These are phyloP conservation scores for Hyles vespertilio DNA, from an alignment of 1,140 invertebrate genomes.

Conservation along the genomic window DNA sequence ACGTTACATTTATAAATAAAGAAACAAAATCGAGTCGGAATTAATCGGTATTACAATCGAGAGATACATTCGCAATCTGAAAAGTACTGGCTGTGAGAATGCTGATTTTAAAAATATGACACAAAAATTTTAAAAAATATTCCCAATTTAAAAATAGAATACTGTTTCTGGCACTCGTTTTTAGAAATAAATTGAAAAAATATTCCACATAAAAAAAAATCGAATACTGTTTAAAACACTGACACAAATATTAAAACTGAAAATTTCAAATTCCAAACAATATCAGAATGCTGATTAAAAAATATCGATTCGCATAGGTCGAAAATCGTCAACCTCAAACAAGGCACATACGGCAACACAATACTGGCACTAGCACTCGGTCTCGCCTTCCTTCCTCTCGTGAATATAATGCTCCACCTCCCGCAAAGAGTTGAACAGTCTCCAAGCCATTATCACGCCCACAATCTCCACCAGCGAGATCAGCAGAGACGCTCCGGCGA, in stretches of 20 bases:
- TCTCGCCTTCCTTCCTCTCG: slow-evolving; percentile 66
- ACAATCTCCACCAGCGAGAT: slow-evolving; percentile 57
- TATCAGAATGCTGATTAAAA: not conserved
- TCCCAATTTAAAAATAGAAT: too few relatives aligned
- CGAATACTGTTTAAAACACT: too few relatives aligned
- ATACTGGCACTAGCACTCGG: slow-evolving; percentile 54
- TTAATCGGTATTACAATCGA: slow-evolving; percentile 1
- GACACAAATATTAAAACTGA: too few relatives aligned
- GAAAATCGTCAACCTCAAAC: slow-evolving; percentile 1
- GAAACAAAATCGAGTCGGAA: not conserved
- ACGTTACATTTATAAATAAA: not conserved
- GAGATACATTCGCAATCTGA: not conserved
- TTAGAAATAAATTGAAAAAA: too few relatives aligned
- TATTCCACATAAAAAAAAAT: too few relatives aligned
- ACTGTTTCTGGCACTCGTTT: too few relatives aligned
- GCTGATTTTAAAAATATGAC: too few relatives aligned
- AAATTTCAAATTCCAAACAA: too few relatives aligned
- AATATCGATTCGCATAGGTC: not conserved
- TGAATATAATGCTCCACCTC: slow-evolving; percentile 67
- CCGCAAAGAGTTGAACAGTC: slow-evolving; percentile 50
- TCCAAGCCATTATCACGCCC: slow-evolving; percentile 59
- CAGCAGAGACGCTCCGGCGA: slow-evolving; percentile 57
- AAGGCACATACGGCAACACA: slow-evolving; percentile 22
- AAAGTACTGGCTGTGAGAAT: not conserved
- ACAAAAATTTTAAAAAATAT: too few relatives aligned